Base-by-base conservation (phyloP, 1,140 invertebrate species). In the Panagrolaimus sp. region DNA sequence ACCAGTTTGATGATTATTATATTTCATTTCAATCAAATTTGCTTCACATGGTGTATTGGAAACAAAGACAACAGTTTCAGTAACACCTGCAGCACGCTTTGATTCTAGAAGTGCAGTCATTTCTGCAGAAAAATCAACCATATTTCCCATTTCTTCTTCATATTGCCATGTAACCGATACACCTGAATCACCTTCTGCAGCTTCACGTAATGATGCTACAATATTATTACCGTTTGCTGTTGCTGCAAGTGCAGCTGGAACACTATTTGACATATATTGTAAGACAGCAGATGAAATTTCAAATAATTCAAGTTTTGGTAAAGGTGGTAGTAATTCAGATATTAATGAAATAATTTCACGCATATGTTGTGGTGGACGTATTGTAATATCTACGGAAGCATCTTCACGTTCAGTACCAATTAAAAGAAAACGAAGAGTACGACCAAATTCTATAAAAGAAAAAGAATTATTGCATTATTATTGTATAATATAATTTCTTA, bases 331-430 rank as follows among this genome's bases (percentile, higher is more conserved):
- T 1, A 80, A 62, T 70, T 80, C 79, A 44, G 80, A 11, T 8
- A 57, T 27, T 9, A 80, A 63, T 42, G 48, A 68, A 48, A 80
- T 78, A 45, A 80, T 75, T 38, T 80, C 78, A 42, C 68, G 72
- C 14, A 82, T 48, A 46, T 80, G 78, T n/a, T 78, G 76, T 2
- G 78, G 38, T 11, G 78, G 78, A 20, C 80, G 68, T 13, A 51
- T 44, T 16, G 63, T 65, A 11, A 79, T 53, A 31, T 77, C 78
- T 8, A 72, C 31, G n/a, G 7, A n/a, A 9, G 47, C 25, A 25
- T 61, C 9, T 8, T 16, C 65, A 57, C 78, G 67, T 20, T 78
- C 72, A n/a, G 71, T 62, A 13, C 80, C 80, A 38, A 78, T 67
- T 25, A 79, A 63, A 45, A 82, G 53, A 46, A 65, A 80, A 1